Percentiles rank a stretch among this genome's conserved stretches.
Evolutionary conservation across 2,797 vertebrate genomes (phyloP).

Genomic region (Muscicapa comitata): DNA sequence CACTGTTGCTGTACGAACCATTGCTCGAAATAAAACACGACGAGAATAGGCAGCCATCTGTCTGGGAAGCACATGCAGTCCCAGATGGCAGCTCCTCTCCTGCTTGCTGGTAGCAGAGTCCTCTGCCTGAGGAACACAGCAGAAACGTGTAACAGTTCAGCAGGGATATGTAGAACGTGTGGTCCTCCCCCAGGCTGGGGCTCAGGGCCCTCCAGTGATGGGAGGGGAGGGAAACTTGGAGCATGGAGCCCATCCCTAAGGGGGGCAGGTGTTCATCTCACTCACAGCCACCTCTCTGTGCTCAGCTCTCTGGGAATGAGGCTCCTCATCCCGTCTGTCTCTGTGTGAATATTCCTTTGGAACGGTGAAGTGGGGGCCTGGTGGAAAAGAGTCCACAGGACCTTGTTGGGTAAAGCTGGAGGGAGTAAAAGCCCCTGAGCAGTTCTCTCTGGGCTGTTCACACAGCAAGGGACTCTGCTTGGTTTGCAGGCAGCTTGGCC

Average conservation of each 20-base stretch:
- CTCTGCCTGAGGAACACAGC: conserved; percentile 62
- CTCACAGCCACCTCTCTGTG: background rate
- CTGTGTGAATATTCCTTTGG: background rate
- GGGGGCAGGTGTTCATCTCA: background rate
- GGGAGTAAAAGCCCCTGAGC: background rate
- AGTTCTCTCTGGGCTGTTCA: background rate
- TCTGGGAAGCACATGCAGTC: conserved; percentile 63
- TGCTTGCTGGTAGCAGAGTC: conserved; percentile 68
- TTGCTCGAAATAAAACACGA: conserved; percentile 71
- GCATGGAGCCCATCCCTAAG: background rate
- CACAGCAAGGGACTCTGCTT: background rate
- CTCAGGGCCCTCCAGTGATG: background rate
- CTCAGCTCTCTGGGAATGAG: background rate
- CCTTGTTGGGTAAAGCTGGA: background rate
- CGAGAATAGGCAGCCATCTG: conserved; percentile 74
- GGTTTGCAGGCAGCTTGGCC: background rate
- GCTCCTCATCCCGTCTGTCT: background rate
- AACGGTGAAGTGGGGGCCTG: background rate
- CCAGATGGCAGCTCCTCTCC: conserved; percentile 72
- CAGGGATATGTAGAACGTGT: background rate
- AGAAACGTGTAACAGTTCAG: conserved; percentile 58
- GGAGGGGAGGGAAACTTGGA: background rate
- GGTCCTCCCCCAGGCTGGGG: background rate
- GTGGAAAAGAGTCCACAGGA: background rate
- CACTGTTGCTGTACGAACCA: conserved; percentile 67